Base-by-base conservation (phyloP, 2,888 invertebrate genomes). In the Ectemnius cavifrons region DNA sequence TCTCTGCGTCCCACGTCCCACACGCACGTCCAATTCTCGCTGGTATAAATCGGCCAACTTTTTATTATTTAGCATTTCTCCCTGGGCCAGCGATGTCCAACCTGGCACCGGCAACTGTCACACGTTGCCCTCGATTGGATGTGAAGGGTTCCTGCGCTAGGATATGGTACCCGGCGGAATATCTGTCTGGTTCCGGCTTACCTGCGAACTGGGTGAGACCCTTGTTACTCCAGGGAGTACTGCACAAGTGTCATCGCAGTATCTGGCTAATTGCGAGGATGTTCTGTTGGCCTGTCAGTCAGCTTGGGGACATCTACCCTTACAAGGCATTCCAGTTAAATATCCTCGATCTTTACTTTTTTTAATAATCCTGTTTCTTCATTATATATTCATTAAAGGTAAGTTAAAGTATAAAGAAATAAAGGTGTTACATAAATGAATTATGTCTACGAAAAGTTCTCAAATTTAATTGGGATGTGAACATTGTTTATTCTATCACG, bases 311-410 rank as follows among this genome's bases (percentile, higher is more conserved):
- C 81, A 75, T 80, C 83, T 84, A 79, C 85, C 86, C 86, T 88
- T 88, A 89, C 90, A 90, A 89, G 89, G 89, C 88, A 90, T 89
- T 90, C 89, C 90, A 88, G 90, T 90, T 90, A 90, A 85, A 86
- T 85, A 83, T 83, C 71, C 76, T 77, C 3, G 23, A 23, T 23
- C 23, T 23, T 23, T 23, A 23, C 23, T 3, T 23, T 23, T 23
- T 23, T 2, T 2, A 23, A 23, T 23, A 23, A 23, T 78, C 81
- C 8, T 6, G 37, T 11, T 6, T 37, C 37, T 11, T 11, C 8
- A 23, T 23, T 23, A 23, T 23, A 23, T 23, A 0, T 23, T 23
- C 37, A 37, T 11, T 6, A 37, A 6, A 37, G 37, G 5, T 37
- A 37, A 37, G 8, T 8, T 37, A 6, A 37, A 37, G 4, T 37